These are phyloP conservation scores for Pitta sordida DNA, from an alignment of 2,113 vertebrate genomes.

Conservation along the genomic window DNA sequence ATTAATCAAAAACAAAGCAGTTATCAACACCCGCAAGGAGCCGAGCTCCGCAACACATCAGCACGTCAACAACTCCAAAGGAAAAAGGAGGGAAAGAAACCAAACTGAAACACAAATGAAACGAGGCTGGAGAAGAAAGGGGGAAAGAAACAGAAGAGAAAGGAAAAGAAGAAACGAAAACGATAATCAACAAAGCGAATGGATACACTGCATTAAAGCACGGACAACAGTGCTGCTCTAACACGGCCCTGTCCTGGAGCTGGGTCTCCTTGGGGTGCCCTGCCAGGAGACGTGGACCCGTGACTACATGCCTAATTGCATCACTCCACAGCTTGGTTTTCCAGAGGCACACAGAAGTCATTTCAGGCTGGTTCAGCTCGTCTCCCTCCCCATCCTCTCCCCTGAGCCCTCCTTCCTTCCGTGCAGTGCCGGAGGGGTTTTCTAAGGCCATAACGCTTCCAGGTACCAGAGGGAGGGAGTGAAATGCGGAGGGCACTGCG, in stretches of 20 bases:
- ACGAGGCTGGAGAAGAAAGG: constrained; percentile 68
- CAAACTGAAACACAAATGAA: constrained; percentile 48
- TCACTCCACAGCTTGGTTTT: neutral
- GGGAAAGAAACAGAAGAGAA: constrained; percentile 72
- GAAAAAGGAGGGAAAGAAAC: constrained; percentile 64
- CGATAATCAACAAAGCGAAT: constrained; percentile 64
- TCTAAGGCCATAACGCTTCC: constrained; percentile 65
- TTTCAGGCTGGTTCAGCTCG: neutral
- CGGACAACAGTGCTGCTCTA: constrained; percentile 62
- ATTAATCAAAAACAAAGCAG: constrained; percentile 99
- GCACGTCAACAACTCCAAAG: constrained; percentile 72
- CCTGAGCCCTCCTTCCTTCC: constrained; percentile 3
- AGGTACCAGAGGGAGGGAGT: constrained; percentile 64
- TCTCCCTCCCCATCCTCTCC: constrained; percentile 7
- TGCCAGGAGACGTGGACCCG: neutral
- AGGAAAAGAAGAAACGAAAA: constrained; percentile 66
- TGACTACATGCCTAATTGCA: neutral
- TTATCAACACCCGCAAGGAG: constrained; percentile 85
- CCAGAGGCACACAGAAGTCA: neutral
- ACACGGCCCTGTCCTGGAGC: constrained; percentile 42
- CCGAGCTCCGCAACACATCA: constrained; percentile 75
- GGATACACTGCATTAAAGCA: constrained; percentile 66
- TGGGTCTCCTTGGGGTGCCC: constrained; percentile 9
- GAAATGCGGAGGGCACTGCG: constrained; percentile 33
- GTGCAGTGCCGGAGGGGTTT: neutral